These are phyloP conservation scores for Tachina grossa DNA, from an alignment of 2,888 invertebrate genomes.

Conservation along the genomic window DNA sequence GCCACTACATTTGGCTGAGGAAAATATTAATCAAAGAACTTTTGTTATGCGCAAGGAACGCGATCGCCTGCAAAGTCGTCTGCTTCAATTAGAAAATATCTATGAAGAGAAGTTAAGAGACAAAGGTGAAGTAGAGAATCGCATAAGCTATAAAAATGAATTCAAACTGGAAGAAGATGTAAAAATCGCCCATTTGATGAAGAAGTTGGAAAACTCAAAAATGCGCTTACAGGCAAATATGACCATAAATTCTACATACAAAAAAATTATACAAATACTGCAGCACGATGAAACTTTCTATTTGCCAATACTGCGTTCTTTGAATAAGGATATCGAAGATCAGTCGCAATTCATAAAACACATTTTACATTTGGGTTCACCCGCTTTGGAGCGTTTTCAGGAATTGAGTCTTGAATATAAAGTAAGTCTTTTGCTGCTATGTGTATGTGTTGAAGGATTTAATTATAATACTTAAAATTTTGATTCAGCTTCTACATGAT, in stretches of 20 bases:
- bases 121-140: slow-evolving; percentile 72
- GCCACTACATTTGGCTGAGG: slow-evolving; percentile 73
- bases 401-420: slow-evolving; percentile 67
- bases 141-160: slow-evolving; percentile 73
- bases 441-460: neutral
- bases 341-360: slow-evolving; percentile 74
- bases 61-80: slow-evolving; percentile 74
- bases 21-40: slow-evolving; percentile 75
- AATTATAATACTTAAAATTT: no score
- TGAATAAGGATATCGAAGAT: slow-evolving; percentile 75
- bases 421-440: slow-evolving; percentile 42
- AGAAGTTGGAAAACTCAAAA: slow-evolving; percentile 73
- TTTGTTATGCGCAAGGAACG: slow-evolving; percentile 75
- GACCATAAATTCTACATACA: slow-evolving; percentile 73
- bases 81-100: slow-evolving; percentile 63
- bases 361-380: slow-evolving; percentile 74
- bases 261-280: slow-evolving; percentile 72
- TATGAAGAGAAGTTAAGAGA: slow-evolving; percentile 21
- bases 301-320: slow-evolving; percentile 74
- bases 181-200: slow-evolving; percentile 60
- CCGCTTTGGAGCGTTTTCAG: slow-evolving; percentile 71
- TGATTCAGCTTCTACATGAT: slow-evolving; percentile 43
- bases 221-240: slow-evolving; percentile 74
- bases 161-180: slow-evolving; percentile 72
- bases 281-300: slow-evolving; percentile 75